Evolutionary conservation across 2,797 vertebrate genomes (phyloP).

Genomic region (Borostomias antarcticus): DNA sequence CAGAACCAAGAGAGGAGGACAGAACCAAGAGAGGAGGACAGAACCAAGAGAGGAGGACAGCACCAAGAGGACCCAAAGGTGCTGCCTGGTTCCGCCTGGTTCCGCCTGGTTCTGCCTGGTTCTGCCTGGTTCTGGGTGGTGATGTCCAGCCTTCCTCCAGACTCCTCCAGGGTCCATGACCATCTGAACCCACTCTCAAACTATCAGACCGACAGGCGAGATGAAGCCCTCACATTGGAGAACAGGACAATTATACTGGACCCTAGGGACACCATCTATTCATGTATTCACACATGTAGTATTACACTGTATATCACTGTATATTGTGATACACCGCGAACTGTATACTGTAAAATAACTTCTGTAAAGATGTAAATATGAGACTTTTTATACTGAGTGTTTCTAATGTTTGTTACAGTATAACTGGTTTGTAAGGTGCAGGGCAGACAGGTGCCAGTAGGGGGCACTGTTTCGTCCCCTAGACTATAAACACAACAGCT

Average conservation of each 20-base stretch:
- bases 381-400: not conserved
- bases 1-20: no score
- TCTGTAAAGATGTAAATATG: conserved; percentile 13
- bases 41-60: no score
- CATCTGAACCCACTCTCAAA: no score
- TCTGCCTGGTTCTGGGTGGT: no score
- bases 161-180: no score
- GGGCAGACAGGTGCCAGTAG: not conserved
- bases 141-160: no score
- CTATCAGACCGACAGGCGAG: no score
- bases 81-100: no score
- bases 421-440: not conserved
- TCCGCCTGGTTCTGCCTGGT: no score
- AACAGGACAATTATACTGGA: not conserved
- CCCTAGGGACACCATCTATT: not conserved
- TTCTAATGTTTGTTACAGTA: not conserved
- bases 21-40: no score
- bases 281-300: not conserved
- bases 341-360: conserved; percentile 7
- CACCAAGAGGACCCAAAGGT: no score
- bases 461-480: not conserved
- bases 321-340: conserved; percentile 1
- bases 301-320: conserved; percentile 9
- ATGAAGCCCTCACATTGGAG: no score
- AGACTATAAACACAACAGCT: not conserved